Evolutionary conservation across 1,140 invertebrate genomes (phyloP).

Genomic region (Cotesia chilonis): DNA sequence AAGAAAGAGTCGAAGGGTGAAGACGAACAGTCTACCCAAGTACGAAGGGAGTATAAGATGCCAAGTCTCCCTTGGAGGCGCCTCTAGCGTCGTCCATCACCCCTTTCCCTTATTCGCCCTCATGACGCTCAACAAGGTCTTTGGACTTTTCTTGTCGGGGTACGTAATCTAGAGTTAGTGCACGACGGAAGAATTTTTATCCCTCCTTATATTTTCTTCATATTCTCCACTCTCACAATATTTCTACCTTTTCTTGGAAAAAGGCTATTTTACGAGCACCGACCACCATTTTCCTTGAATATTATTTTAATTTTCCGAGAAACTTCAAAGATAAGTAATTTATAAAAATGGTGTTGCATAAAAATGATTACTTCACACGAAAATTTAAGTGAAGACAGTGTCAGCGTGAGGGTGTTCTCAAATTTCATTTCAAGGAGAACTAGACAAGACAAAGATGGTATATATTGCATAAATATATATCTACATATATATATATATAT

Average conservation of each 20-base stretch:
- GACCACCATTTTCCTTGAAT: too few relatives aligned
- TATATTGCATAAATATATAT: not conserved
- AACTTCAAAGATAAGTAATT: not conserved
- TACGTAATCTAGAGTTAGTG: conserved; percentile 33
- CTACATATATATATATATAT: too few relatives aligned
- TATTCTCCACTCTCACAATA: not conserved
- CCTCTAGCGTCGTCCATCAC: conserved; percentile 52
- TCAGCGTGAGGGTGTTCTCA: not conserved
- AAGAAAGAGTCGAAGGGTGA: not conserved
- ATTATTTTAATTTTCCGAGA: too few relatives aligned
- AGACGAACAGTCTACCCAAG: conserved; percentile 32
- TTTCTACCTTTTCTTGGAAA: not conserved
- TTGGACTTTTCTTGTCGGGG: conserved; percentile 25
- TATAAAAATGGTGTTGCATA: conserved; percentile 16
- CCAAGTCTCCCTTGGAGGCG: conserved; percentile 49
- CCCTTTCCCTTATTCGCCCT: conserved; percentile 44
- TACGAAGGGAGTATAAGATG: conserved; percentile 47
- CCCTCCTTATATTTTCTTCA: not conserved
- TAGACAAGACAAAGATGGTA: not conserved
- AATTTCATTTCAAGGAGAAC: too few relatives aligned
- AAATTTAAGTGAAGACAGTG: not conserved
- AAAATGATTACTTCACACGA: conserved; percentile 25
- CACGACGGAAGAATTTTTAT: conserved; percentile 27
- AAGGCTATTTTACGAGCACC: not conserved
- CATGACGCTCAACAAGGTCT: conserved; percentile 29